These are phyloP conservation scores for Brachypalpus laphriformis DNA, from an alignment of 2,888 invertebrate genomes.

Conservation along the genomic window DNA sequence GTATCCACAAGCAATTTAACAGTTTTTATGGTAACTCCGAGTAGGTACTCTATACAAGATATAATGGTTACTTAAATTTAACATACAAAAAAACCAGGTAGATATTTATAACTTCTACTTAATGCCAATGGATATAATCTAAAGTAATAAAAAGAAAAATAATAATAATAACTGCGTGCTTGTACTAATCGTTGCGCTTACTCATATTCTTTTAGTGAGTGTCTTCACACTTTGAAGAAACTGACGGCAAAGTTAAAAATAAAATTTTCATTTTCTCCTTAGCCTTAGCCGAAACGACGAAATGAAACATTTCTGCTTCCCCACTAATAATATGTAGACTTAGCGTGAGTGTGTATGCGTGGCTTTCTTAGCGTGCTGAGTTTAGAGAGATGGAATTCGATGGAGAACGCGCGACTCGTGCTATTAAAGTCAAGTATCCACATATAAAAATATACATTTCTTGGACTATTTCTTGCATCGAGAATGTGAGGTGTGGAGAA, in stretches of 20 bases:
- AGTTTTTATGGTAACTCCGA: not conserved
- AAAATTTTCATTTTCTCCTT: constrained; percentile 77
- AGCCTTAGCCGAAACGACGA: constrained; percentile 34
- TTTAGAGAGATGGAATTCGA: constrained; percentile 44
- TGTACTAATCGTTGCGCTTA: constrained; percentile 43
- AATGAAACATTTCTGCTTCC: constrained; percentile 39
- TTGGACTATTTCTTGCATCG: constrained; percentile 45
- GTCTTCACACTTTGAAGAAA: constrained; percentile 63
- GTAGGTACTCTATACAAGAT: constrained; percentile 21
- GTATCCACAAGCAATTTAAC: constrained; percentile 3
- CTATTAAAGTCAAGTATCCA: constrained; percentile 41
- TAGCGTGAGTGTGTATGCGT: constrained; percentile 48
- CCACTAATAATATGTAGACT: constrained; percentile 7
- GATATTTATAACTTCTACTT: not conserved
- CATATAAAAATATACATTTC: constrained; percentile 46
- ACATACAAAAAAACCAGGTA: not conserved
- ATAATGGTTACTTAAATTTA: constrained; percentile 1
- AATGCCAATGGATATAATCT: not conserved
- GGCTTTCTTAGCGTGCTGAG: constrained; percentile 42
- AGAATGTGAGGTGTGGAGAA: not conserved
- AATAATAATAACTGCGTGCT: constrained; percentile 14
- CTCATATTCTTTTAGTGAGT: constrained; percentile 46
- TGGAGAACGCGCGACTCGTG: constrained; percentile 47
- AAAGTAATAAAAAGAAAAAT: not conserved
- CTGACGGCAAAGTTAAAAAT: constrained; percentile 80